These are phyloP conservation scores for Toxotes lorentzi DNA, from an alignment of 2,797 vertebrate genomes.

Conservation along the genomic window DNA sequence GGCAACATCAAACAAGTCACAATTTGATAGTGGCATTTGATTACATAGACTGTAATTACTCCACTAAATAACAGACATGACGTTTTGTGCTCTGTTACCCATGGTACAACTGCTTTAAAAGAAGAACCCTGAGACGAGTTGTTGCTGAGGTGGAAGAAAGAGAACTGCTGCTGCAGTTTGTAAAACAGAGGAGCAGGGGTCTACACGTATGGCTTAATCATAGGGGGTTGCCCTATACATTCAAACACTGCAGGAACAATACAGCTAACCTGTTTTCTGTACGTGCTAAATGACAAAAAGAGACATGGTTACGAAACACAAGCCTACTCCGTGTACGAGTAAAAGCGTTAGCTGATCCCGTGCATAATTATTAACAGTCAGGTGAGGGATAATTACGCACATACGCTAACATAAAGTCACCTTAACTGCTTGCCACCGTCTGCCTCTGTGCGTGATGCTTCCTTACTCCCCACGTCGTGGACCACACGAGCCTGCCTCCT, in stretches of 20 bases:
- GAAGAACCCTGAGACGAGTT: background rate
- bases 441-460: slow-evolving; percentile 2
- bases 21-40: slow-evolving; percentile 30
- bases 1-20: background rate
- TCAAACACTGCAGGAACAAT: slow-evolving; percentile 34
- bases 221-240: background rate
- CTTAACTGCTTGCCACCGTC: slow-evolving; percentile 16
- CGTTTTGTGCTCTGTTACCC: background rate
- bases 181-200: background rate
- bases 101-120: background rate
- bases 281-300: slow-evolving; percentile 12
- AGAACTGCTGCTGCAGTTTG: background rate
- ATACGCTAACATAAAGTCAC: slow-evolving; percentile 16
- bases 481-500: slow-evolving; percentile 51
- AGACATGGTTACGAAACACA: background rate
- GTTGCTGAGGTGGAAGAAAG: background rate
- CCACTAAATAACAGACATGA: background rate
- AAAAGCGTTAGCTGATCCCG: background rate
- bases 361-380: background rate
- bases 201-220: slow-evolving; percentile 1
- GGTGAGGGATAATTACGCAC: background rate
- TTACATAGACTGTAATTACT: background rate
- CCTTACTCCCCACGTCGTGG: slow-evolving; percentile 19
- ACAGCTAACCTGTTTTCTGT: slow-evolving; percentile 12
- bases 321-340: background rate